Conservation (phyloP, 2,888 invertebrate species). For the Bedellia somnulentella region DNA sequence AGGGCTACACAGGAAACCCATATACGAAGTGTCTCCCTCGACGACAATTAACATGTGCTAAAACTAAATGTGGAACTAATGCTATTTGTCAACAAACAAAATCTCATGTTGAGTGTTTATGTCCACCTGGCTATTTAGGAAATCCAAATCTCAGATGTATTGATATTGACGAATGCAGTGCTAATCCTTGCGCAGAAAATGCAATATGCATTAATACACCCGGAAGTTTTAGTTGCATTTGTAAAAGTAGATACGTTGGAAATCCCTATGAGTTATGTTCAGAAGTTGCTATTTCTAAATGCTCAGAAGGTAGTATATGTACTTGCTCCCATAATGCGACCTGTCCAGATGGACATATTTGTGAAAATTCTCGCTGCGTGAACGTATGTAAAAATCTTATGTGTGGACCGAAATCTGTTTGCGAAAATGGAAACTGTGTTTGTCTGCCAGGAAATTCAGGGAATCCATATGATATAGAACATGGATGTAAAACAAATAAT, state of each 20-base stretch:
- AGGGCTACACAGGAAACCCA: constrained; percentile 84
- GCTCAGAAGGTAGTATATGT: constrained; percentile 70
- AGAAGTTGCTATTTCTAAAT: constrained; percentile 68
- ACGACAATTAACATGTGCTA: constrained; percentile 70
- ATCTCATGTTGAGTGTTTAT: constrained; percentile 77
- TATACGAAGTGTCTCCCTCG: constrained; percentile 78
- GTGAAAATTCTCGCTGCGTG: constrained; percentile 72
- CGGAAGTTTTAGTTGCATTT: constrained; percentile 88
- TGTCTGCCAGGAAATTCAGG: constrained; percentile 80
- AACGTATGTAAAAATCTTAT: constrained; percentile 74
- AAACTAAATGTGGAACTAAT: constrained; percentile 73
- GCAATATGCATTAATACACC: constrained; percentile 89
- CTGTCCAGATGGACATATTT: constrained; percentile 77
- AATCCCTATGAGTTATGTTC: constrained; percentile 87
- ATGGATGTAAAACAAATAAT: constrained; percentile 73
- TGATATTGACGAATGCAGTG: constrained; percentile 81
- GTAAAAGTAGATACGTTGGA: constrained; percentile 80
- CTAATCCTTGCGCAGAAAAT: constrained; percentile 79
- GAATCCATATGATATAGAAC: constrained; percentile 68
- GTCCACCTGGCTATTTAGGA: constrained; percentile 81
- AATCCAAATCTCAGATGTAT: constrained; percentile 86
- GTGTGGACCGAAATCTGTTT: constrained; percentile 82
- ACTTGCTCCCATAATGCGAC: constrained; percentile 70
- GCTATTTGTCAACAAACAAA: constrained; percentile 79
- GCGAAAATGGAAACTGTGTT: constrained; percentile 76